Evolutionary conservation across 2,888 invertebrate species (phyloP).

Genomic region (Saturnia japonica): DNA sequence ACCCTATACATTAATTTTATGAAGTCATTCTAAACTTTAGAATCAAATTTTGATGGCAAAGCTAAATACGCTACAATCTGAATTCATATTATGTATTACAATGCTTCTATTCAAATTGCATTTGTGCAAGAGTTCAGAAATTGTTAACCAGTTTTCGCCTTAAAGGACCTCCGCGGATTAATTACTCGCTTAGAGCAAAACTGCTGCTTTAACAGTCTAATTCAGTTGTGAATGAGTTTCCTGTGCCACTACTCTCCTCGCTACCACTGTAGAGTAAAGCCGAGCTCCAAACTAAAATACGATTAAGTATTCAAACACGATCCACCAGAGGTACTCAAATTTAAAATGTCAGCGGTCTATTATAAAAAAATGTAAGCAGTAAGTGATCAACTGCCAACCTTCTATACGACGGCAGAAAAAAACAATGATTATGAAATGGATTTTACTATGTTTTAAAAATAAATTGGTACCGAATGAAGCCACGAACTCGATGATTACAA

Average conservation of each 20-base stretch:
- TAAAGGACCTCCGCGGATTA: conserved; percentile 63
- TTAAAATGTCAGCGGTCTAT: too few species aligned
- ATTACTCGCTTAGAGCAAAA: conserved; percentile 58
- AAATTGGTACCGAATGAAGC: too few species aligned
- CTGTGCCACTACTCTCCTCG: background rate
- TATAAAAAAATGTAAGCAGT: too few species aligned
- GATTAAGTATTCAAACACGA: conserved; percentile 11
- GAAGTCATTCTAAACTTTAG: too few species aligned
- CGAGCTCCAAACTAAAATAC: background rate
- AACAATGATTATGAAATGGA: too few species aligned
- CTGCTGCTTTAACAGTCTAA: conserved; percentile 49
- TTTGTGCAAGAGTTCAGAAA: conserved; percentile 47
- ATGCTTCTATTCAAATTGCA: conserved; percentile 17
- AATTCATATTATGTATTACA: background rate
- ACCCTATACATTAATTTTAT: too few species aligned
- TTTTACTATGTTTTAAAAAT: too few species aligned
- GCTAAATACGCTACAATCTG: background rate
- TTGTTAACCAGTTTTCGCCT: conserved; percentile 48
- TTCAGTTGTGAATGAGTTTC: conserved; percentile 46
- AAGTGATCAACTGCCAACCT: too few species aligned
- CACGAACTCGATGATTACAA: too few species aligned
- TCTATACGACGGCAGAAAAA: too few species aligned
- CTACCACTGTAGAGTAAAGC: background rate
- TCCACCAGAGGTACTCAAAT: too few species aligned
- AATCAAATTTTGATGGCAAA: too few species aligned